A percentile compares a stretch with the other conserved stretches of the same genome.
Conservation (phyloP, 2,113 vertebrate species). For the Sakesphorus luctuosus region DNA sequence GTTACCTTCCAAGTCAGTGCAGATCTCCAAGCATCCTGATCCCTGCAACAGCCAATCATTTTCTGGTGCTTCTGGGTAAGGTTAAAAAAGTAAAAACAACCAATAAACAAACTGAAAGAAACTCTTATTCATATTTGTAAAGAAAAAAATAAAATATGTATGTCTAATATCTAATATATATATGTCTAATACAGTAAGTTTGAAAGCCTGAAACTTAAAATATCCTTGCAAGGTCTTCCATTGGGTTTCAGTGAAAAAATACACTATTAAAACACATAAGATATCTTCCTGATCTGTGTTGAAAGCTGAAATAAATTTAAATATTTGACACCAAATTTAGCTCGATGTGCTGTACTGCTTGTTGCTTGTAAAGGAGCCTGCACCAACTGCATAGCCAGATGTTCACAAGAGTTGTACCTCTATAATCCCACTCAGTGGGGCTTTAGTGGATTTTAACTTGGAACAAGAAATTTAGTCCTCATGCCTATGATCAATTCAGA, state of each 20-base stretch:
- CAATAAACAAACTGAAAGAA: background rate
- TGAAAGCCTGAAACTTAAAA: background rate
- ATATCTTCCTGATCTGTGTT: background rate
- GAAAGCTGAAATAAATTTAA: background rate
- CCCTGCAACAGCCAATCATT: background rate
- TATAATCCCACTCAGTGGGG: background rate
- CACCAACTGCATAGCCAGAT: background rate
- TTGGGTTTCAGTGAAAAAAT: background rate
- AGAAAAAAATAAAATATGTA: rapidly evolving
- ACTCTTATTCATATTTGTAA: background rate
- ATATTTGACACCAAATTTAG: background rate
- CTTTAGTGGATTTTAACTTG: background rate
- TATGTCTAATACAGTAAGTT: background rate
- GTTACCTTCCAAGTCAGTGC: background rate
- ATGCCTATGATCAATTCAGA: background rate
- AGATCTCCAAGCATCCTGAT: background rate
- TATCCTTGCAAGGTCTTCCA: background rate
- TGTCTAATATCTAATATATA: background rate
- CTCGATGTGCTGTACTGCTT: background rate
- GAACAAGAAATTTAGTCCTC: background rate
- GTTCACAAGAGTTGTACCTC: background rate
- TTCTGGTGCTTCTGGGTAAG: background rate
- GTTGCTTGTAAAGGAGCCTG: background rate
- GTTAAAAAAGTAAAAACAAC: background rate
- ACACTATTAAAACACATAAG: background rate